Evolutionary conservation across 2,113 vertebrate species (phyloP).

Genomic region (Anas platyrhynchos): DNA sequence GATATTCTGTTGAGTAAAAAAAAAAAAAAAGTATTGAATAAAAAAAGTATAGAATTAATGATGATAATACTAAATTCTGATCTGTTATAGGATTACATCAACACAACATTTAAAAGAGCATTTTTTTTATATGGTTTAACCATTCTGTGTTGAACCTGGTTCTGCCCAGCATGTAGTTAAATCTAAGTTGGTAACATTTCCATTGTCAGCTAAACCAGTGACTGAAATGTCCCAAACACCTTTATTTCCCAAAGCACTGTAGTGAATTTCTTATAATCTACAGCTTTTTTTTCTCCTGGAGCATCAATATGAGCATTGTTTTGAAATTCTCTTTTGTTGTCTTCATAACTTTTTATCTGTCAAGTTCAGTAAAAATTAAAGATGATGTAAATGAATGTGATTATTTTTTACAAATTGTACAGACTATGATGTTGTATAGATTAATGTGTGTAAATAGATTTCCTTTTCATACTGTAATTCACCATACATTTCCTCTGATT

Average conservation of each 20-base stretch:
- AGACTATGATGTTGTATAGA: slow-evolving; percentile 55
- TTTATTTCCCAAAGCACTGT: neutral
- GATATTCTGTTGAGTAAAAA: neutral
- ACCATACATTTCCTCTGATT: neutral
- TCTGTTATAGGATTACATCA: neutral
- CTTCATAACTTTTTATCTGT: slow-evolving; percentile 11
- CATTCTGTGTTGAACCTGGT: neutral
- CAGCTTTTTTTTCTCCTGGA: neutral
- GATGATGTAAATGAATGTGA: slow-evolving; percentile 57
- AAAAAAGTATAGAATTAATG: neutral
- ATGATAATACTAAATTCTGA: neutral
- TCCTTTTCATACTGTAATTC: slow-evolving; percentile 45
- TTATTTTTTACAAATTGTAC: slow-evolving; percentile 67
- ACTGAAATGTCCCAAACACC: neutral
- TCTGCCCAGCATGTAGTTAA: neutral
- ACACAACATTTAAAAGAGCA: neutral
- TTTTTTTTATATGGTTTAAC: neutral
- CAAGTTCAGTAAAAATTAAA: slow-evolving; percentile 28
- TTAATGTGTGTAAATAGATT: slow-evolving; percentile 56
- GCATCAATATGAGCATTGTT: neutral
- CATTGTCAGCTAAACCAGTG: neutral
- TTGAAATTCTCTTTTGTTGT: neutral
- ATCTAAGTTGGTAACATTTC: neutral
- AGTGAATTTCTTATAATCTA: neutral
- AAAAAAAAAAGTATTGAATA: neutral